These are phyloP conservation scores for Pemphredon lugubris DNA, from an alignment of 2,888 invertebrate genomes.

Conservation along the genomic window DNA sequence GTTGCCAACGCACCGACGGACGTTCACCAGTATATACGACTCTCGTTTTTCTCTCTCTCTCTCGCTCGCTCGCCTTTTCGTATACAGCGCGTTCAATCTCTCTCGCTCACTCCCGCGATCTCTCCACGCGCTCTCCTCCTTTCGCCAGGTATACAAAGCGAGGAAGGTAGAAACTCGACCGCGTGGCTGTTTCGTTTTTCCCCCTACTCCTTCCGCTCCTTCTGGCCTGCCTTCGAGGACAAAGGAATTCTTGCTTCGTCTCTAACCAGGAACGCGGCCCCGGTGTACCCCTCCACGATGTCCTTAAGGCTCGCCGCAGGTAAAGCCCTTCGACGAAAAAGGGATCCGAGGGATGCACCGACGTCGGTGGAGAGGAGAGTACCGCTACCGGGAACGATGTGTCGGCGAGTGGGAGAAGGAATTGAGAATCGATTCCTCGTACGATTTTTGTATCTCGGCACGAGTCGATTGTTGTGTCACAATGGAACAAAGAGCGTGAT, in stretches of 20 bases:
- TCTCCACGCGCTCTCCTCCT: not conserved
- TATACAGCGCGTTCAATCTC: too few species aligned
- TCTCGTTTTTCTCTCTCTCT: constrained; percentile 31
- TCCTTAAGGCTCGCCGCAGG: constrained; percentile 39
- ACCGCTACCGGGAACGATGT: too few species aligned
- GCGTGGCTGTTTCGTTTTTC: constrained; percentile 54
- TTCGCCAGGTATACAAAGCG: constrained; percentile 48
- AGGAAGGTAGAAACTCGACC: constrained; percentile 58
- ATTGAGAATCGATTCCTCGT: not conserved
- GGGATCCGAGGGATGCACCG: not conserved
- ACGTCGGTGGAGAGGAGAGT: too few species aligned
- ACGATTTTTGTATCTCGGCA: not conserved
- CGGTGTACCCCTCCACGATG: constrained; percentile 36
- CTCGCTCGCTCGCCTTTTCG: constrained; percentile 12
- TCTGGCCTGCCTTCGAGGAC: constrained; percentile 66
- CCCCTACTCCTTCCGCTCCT: constrained; percentile 16
- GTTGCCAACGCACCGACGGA: constrained; percentile 64
- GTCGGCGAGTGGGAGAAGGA: not conserved
- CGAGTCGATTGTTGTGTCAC: not conserved
- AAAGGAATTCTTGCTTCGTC: constrained; percentile 76
- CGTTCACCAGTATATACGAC: constrained; percentile 67
- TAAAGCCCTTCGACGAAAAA: constrained; percentile 21
- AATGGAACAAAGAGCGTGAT: not conserved
- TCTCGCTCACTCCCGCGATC: constrained; percentile 4
- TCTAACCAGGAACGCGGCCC: constrained; percentile 16